These are phyloP conservation scores for Ostrea denselamellosa DNA, from an alignment of 1,140 invertebrate genomes.

Conservation along the genomic window DNA sequence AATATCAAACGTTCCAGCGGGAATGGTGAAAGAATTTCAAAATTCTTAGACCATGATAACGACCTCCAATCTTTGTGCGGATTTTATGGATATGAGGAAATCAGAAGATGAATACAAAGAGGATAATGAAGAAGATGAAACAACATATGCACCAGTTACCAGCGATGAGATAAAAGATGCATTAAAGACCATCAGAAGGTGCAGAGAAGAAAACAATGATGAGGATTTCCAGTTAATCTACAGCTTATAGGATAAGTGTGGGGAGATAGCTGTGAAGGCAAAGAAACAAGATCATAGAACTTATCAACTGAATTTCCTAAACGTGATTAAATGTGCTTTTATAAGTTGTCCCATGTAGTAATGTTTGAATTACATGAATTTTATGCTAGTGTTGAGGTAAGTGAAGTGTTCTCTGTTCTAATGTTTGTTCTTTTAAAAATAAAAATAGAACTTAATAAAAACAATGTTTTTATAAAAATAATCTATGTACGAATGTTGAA, in stretches of 20 bases:
- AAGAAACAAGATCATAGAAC: background rate
- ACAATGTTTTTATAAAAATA: too few species aligned
- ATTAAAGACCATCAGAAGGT: background rate
- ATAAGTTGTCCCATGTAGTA: too few species aligned
- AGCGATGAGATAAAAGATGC: background rate
- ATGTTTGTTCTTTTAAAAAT: too few species aligned
- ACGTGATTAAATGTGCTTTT: too few species aligned
- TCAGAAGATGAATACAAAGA: background rate
- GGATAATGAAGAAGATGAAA: background rate
- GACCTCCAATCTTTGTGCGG: conserved; percentile 14
- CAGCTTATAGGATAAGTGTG: background rate
- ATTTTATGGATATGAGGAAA: background rate
- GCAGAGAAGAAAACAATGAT: background rate
- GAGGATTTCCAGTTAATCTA: background rate
- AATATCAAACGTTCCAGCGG: background rate
- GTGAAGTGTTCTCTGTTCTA: too few species aligned
- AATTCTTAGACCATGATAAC: conserved; percentile 27
- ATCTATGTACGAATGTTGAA: too few species aligned
- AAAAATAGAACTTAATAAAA: too few species aligned
- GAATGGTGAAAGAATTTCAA: background rate
- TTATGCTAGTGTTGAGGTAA: too few species aligned
- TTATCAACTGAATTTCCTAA: too few species aligned
- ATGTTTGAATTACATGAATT: too few species aligned
- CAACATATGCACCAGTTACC: background rate
- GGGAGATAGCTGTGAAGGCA: background rate